A percentile compares a stretch with the other conserved stretches of the same genome.
phyloP scores from a whole-genome alignment of 2,888 invertebrate species.

The Pardosa pseudoannulata region DNA sequence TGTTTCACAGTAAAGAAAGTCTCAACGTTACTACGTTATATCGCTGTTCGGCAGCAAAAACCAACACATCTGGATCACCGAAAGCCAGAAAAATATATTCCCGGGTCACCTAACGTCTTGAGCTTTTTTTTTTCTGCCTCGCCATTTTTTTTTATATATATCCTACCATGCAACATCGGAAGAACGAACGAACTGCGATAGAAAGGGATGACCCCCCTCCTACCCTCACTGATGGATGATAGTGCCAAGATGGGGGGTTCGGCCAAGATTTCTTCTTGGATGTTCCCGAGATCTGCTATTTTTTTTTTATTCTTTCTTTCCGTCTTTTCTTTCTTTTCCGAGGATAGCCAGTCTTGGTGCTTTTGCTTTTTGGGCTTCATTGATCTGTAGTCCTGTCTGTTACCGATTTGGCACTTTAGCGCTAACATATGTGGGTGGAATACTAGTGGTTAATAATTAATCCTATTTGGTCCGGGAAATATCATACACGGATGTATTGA shows the following conservation, averaged over 20 bases:
- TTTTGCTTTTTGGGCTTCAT: slow-evolving; percentile 33
- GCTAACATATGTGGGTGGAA: slow-evolving; percentile 3
- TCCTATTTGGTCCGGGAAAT: not conserved
- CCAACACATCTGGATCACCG: slow-evolving; percentile 1
- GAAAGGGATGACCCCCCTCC: slow-evolving; percentile 19
- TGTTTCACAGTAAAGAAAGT: no score
- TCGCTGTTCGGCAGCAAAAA: not conserved
- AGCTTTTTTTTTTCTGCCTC: slow-evolving; percentile 35
- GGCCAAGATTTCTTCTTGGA: slow-evolving; percentile 25
- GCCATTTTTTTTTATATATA: no score
- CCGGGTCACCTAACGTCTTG: slow-evolving; percentile 16
- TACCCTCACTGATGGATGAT: slow-evolving; percentile 33
- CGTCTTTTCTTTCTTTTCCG: not conserved
- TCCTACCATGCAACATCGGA: slow-evolving; percentile 2
- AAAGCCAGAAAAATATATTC: slow-evolving; percentile 41
- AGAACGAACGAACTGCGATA: slow-evolving; percentile 41
- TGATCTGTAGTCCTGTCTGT: slow-evolving; percentile 18
- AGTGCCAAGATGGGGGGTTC: slow-evolving; percentile 44
- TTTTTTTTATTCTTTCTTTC: not conserved
- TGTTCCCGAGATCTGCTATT: slow-evolving; percentile 7
- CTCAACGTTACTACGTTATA: not conserved
- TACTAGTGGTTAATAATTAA: not conserved
- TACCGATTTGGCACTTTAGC: slow-evolving; percentile 33
- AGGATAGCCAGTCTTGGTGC: not conserved
- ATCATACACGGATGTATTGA: no score